Evolutionary conservation across 2,797 vertebrate species (phyloP), one percentile per base, ranked within the genome.

Genomic region (Margarornis squamiger): DNA sequence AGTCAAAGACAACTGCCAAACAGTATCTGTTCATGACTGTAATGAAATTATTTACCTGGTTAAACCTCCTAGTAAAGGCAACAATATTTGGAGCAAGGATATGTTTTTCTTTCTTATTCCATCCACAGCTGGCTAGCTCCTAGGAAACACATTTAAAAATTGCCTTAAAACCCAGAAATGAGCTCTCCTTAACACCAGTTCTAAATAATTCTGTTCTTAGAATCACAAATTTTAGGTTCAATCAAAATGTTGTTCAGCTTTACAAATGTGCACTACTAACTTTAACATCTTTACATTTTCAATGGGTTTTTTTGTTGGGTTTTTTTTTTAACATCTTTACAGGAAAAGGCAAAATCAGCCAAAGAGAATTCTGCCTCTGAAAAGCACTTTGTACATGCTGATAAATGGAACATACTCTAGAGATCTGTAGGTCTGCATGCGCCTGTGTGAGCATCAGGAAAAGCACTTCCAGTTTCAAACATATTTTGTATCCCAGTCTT

Each of bases 61-160:
- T 99, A 97, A 99, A 99, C 87, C 99, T 98, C 87, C 99, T 98
- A n/a, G 99, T 99, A 97, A 99, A 99, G 77, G 99, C 99, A 73
- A 99, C 99, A 77, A 99, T 98, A 46, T 99, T 99, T 49, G 99
- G 99, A 63, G 99, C 98, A 7, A 99, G 98, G 82, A 98, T 99
- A 94, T 99, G 99, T 96, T 99, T 99, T 97, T 99, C 99, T 92
- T 99, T 99, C 95, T 99, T 99, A 94, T 99, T 99, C 99, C 99
- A 99, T 88, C 99, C 99, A 95, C 99, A 99, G 97, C 98, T 99
- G 86, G 99, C 98, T 87, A 99, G 98, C 97, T 99, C 99, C 99
- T 99, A 96, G 46, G 95, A 98, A 96, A 97, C 39, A 96, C 34
- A 96, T 92, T 92, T 91, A 36, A 78, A 84, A 54, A 83, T 41